These are phyloP conservation scores for Mustelus asterias DNA, from an alignment of 2,113 vertebrate genomes.

Conservation along the genomic window DNA sequence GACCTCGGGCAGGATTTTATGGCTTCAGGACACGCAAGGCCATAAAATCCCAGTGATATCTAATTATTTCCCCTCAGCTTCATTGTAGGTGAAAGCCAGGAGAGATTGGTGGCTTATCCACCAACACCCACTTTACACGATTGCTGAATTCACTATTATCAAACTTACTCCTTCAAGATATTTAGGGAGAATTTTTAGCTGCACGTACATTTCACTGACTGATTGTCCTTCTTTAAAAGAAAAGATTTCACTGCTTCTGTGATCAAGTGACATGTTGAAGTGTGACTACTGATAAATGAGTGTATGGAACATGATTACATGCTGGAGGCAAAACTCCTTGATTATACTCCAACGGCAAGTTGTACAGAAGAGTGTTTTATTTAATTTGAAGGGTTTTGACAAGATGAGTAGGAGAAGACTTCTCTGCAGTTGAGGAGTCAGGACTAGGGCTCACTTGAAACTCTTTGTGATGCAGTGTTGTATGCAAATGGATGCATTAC, in stretches of 20 bases:
- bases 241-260: background rate
- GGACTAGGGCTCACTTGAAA: background rate
- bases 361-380: background rate
- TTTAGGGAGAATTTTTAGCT: background rate
- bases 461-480: background rate
- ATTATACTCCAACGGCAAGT: background rate
- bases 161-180: background rate
- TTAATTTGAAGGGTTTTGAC: background rate
- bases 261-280: background rate
- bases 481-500: background rate
- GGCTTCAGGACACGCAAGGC: too few species aligned
- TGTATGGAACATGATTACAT: background rate
- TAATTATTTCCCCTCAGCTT: background rate
- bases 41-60: background rate
- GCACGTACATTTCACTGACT: background rate
- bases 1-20: too few species aligned
- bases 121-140: background rate
- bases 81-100: background rate
- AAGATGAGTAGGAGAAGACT: background rate
- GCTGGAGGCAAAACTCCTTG: background rate
- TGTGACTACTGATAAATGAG: background rate
- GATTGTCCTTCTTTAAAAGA: background rate
- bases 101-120: background rate
- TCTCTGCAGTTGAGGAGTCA: background rate
- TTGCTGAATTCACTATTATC: too few species aligned